Conservation (phyloP, 2,888 invertebrate species). For the Drosophila setosimentum region DNA sequence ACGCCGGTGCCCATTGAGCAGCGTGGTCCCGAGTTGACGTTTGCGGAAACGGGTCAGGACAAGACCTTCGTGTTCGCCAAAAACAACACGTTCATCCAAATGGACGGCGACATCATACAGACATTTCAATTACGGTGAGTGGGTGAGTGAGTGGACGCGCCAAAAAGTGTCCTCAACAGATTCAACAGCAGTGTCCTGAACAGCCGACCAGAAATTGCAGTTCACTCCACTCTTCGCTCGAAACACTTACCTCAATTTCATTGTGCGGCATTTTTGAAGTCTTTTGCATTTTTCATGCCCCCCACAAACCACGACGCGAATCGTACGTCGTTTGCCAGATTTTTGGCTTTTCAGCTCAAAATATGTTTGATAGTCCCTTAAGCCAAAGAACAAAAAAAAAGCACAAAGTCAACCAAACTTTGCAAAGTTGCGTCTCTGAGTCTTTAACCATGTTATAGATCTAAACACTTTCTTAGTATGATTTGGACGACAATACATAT, state of each 20-base stretch:
- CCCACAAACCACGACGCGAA: slow-evolving; percentile 12
- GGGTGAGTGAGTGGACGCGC: slow-evolving; percentile 43
- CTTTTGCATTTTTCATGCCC: slow-evolving; percentile 63
- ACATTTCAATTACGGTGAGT: slow-evolving; percentile 94
- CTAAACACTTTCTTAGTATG: neutral
- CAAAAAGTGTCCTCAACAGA: slow-evolving; percentile 2
- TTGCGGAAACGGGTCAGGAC: slow-evolving; percentile 93
- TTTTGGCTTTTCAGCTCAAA: slow-evolving; percentile 55
- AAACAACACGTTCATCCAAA: slow-evolving; percentile 95
- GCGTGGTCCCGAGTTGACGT: slow-evolving; percentile 92
- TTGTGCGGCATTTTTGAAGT: slow-evolving; percentile 54
- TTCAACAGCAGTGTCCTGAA: slow-evolving; percentile 4
- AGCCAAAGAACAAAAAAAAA: slow-evolving; percentile 26
- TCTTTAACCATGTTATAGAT: neutral
- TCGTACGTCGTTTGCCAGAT: slow-evolving; percentile 66
- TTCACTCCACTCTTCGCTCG: slow-evolving; percentile 17
- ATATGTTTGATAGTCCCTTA: slow-evolving; percentile 25
- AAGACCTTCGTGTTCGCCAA: slow-evolving; percentile 97
- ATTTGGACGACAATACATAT: no score
- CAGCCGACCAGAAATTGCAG: neutral
- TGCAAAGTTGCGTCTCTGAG: neutral
- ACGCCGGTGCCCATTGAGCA: slow-evolving; percentile 90
- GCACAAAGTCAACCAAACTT: neutral
- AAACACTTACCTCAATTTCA: slow-evolving; percentile 62
- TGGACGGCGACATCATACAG: slow-evolving; percentile 95